These are phyloP conservation scores for Bimastos eiseni DNA, from an alignment of 2,888 invertebrate species.

Conservation along the genomic window DNA sequence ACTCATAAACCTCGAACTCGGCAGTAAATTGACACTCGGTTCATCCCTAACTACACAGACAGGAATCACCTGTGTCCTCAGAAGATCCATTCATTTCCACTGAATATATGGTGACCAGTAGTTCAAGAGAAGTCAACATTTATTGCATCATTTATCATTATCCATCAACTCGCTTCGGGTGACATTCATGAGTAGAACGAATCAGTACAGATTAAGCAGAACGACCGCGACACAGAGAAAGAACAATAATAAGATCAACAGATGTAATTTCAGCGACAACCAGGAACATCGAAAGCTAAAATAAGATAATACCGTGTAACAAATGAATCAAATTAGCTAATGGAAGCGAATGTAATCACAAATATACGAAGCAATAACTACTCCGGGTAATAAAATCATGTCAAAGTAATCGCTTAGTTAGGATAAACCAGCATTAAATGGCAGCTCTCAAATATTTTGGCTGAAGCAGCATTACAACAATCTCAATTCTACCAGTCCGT, in stretches of 20 bases:
- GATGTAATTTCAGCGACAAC: neutral
- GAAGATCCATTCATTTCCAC: neutral
- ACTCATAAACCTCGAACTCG: too few relatives aligned
- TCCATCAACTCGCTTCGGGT: neutral
- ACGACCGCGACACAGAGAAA: neutral
- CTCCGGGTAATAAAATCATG: too few relatives aligned
- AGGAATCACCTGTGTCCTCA: neutral
- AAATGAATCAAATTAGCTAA: neutral
- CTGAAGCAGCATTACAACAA: too few relatives aligned
- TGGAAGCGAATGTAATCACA: neutral
- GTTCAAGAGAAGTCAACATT: slow-evolving; percentile 4
- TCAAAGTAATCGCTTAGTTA: too few relatives aligned
- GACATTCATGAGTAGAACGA: neutral
- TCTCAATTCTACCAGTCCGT: too few relatives aligned
- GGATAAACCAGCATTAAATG: too few relatives aligned
- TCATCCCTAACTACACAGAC: neutral
- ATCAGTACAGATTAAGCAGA: neutral
- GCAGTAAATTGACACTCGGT: too few relatives aligned
- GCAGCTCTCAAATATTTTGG: too few relatives aligned
- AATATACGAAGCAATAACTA: too few relatives aligned
- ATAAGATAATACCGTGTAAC: neutral
- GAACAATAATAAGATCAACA: neutral
- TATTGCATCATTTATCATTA: slow-evolving; percentile 6
- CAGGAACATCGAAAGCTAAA: neutral
- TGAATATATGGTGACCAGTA: neutral